Evolutionary conservation across 2,888 invertebrate species (phyloP), one percentile per base, ranked within the genome.

Genomic region (Lymantria dispar): DNA sequence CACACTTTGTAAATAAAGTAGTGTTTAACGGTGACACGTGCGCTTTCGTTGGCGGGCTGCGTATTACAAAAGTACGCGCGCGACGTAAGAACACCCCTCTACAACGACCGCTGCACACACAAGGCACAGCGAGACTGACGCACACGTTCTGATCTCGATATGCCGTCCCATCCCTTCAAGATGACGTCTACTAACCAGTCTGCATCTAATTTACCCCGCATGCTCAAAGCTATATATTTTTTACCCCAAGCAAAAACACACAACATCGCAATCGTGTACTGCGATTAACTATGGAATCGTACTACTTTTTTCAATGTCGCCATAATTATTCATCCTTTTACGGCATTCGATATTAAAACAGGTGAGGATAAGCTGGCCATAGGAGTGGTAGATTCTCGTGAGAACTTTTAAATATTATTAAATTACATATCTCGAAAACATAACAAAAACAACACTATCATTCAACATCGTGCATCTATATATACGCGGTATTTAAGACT

Each of bases 241-340:
- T 76, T 70, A 63, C 69, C 71, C 70, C 61, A 50, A 56, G 55
- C 67, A 82, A 78, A 82, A 80, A 80, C 53, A 51, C 47, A 56
- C 58, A 62, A 15, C 58, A 67, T 66, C 59, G 68, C 69, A 3
- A n/a, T 11, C 68, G 62, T 60, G 65, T 72, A 70, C 63, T 70
- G 70, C 65, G 62, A 65, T 64, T 66, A 74, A 62, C 43, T 70
- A 60, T 66, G 76, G 80, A 68, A 78, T 80, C 71, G 65, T 59
- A 80, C 84, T 69, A 62, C 84, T 89, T 89, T 87, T 90, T 33
- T 78, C 67, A 58, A 72, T 61, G 65, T 68, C 56, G 41, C 36
- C 66, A 71, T 83, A 85, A 85, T 87, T 85, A 87, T 87, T 83
- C 79, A 85, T 76, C 85, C 87, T 73, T 88, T 80, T 87, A 85